Evolutionary conservation across 2,888 invertebrate species (phyloP), one percentile per base, ranked within the genome.

Genomic region (Unio delphinus): DNA sequence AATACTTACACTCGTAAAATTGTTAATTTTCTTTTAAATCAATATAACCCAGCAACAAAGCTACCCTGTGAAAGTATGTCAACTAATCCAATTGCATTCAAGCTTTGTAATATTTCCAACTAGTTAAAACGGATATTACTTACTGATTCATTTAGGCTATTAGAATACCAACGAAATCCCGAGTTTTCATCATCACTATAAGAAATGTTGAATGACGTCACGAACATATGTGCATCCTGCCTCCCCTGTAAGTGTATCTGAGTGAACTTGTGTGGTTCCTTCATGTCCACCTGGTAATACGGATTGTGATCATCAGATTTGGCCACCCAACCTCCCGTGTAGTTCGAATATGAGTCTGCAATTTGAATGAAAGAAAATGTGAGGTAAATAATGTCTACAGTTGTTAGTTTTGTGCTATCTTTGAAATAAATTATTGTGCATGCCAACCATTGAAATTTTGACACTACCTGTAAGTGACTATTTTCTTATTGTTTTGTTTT

Each of bases 291-390:
- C 67, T 81, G 71, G 17, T 87, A 73, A 64, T 79, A 84, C 63
- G 85, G 88, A 64, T 80, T 76, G 17, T 68, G 62, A 62, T 87
- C 84, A 23, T 67, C 64, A 4, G 73, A 68, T 11, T 66, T 74
- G 2, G 88, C 81, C 8, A 86, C 83, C 88, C 88, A 88, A 3
- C 84, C 88, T 34, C 88, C 88, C 20, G 80, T 75, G 55, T 77
- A 73, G 55, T 45, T 45, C 45, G 45, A 11, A 45, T 45, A 45
- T 45, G 45, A 45, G 45, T 45, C 45, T 45, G 45, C 45, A 45
- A 45, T 45, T 45, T 3, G 15, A 45, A 45, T 15, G 45, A 15
- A 45, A 45, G 2, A 4, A 45, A 45, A 45, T 15, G 11, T 45
- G 15, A 15, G 15, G 15, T 45, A 45, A 45, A 45, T 11, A 45